Evolutionary conservation across 2,797 vertebrate genomes (phyloP).

Genomic region (Graptemys geographica): DNA sequence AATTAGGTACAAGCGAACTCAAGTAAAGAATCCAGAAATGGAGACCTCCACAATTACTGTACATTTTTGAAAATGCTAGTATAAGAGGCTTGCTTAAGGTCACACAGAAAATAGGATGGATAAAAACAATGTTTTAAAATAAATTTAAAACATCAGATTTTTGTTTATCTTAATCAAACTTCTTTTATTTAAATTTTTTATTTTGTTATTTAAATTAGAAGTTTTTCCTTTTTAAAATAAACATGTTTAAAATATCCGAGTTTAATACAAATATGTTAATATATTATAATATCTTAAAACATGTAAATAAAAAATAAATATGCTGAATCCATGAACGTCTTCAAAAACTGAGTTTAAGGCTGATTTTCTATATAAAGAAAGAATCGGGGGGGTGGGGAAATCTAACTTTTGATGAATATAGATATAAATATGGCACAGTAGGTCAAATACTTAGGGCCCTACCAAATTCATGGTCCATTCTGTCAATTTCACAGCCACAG

Average conservation of each 20-base stretch:
- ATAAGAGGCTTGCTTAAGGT: not conserved
- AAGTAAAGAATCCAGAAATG: not conserved
- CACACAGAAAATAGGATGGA: rapidly evolving
- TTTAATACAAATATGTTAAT: not conserved
- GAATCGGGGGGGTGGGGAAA: rapidly evolving
- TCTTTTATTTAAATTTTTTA: not conserved
- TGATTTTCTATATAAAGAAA: not conserved
- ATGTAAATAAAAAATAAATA: not conserved
- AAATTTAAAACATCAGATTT: not conserved
- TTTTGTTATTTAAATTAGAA: not conserved
- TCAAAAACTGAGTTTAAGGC: not conserved
- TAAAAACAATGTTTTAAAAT: not conserved
- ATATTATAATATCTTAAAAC: not conserved
- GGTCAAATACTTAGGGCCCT: not conserved
- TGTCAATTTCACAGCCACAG: no score
- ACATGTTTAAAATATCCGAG: not conserved
- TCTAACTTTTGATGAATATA: not conserved
- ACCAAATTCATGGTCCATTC: no score
- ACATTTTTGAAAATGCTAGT: rapidly evolving
- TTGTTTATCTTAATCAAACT: no score
- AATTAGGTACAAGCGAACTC: not conserved
- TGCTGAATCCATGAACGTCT: not conserved
- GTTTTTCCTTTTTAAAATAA: not conserved
- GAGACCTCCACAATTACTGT: rapidly evolving
- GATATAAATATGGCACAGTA: not conserved